phyloP scores from a whole-genome alignment of 1,140 invertebrate species.

The Pogonus chalceus region DNA sequence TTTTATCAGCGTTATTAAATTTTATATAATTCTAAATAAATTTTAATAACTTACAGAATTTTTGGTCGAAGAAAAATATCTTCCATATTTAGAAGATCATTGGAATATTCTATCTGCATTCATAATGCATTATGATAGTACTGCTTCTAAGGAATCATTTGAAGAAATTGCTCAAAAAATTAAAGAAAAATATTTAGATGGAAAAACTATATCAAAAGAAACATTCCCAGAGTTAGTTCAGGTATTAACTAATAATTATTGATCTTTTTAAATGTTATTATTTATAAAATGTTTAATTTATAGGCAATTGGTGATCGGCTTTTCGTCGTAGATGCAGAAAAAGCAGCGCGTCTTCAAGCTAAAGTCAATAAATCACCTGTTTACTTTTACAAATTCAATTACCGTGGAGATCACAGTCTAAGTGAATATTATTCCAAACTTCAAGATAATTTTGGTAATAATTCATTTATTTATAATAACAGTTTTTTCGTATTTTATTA shows the following conservation, averaged over 20 bases:
- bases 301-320: constrained; percentile 48
- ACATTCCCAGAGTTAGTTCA: neutral
- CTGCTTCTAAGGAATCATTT: constrained; percentile 9
- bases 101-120: constrained; percentile 6
- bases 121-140: constrained; percentile 11
- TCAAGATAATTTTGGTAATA: constrained; percentile 43
- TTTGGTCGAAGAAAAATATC: neutral
- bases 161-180: constrained; percentile 22
- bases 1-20: neutral
- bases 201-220: neutral
- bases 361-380: constrained; percentile 41
- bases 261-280: too few relatives aligned
- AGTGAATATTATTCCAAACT: constrained; percentile 36
- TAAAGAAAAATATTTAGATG: constrained; percentile 22
- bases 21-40: neutral
- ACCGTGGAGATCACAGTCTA: constrained; percentile 20
- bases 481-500: too few relatives aligned
- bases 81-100: constrained; percentile 1
- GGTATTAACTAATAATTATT: neutral
- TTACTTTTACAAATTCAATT: constrained; percentile 48
- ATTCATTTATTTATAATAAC: too few relatives aligned
- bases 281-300: constrained; percentile 13
- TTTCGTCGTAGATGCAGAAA: constrained; percentile 44
- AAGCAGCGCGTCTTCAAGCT: constrained; percentile 44
- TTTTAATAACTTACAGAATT: neutral